Evolutionary conservation across 2,797 vertebrate genomes (phyloP).

Genomic region (Coranthus polyacanthus): DNA sequence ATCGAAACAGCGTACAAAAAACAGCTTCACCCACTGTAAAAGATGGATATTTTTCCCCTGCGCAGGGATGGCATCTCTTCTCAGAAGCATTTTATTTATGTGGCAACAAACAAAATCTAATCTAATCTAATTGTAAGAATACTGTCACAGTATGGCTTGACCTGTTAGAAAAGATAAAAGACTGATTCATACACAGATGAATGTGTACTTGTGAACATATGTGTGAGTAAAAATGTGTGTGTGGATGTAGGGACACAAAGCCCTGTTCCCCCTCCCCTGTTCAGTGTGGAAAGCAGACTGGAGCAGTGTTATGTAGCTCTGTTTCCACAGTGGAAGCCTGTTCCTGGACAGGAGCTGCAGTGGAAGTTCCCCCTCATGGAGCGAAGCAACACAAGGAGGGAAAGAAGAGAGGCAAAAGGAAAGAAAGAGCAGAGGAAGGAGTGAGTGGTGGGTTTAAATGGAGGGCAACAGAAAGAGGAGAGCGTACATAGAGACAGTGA

Average conservation of each 20-base stretch:
- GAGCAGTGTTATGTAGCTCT: constrained; percentile 46
- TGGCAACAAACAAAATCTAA: not conserved
- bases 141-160: not conserved
- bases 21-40: too few relatives aligned
- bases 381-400: constrained; percentile 59
- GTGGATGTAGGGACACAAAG: constrained; percentile 21
- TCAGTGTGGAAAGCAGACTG: constrained; percentile 58
- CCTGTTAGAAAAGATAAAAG: not conserved
- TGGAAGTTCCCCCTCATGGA: constrained; percentile 81
- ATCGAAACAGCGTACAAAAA: too few relatives aligned
- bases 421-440: constrained; percentile 71
- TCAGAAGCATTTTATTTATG: not conserved
- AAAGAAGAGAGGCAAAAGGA: constrained; percentile 50
- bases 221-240: constrained; percentile 14
- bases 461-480: constrained; percentile 58
- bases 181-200: not conserved
- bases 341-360: constrained; percentile 76
- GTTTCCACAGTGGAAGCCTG: constrained; percentile 82
- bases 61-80: too few relatives aligned
- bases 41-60: too few relatives aligned
- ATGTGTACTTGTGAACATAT: constrained; percentile 8
- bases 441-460: constrained; percentile 69
- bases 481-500: constrained; percentile 24
- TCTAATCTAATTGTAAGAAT: too few relatives aligned
- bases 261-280: constrained; percentile 28